Evolutionary conservation across 1,140 invertebrate species (phyloP).

Genomic region (Leptinotarsa undecemlineata): DNA sequence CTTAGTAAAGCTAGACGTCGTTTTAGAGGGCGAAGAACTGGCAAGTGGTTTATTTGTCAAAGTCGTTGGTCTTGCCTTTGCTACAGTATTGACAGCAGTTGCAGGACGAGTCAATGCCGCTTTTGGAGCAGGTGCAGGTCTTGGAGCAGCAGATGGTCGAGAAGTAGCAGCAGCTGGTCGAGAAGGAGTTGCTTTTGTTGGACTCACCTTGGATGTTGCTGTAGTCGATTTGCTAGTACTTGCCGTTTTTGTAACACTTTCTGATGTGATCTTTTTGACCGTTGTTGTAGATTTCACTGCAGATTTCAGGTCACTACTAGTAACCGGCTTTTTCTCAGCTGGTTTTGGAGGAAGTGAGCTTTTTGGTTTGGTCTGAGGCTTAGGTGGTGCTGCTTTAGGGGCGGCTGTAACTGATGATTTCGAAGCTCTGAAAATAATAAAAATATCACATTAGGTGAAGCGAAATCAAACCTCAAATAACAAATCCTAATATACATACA

Average conservation of each 20-base stretch:
- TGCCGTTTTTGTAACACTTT: slow-evolving; percentile 13
- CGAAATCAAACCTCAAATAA: no score
- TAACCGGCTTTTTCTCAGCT: slow-evolving; percentile 56
- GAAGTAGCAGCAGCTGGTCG: slow-evolving; percentile 24
- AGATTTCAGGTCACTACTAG: slow-evolving; percentile 61
- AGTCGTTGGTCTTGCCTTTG: slow-evolving; percentile 35
- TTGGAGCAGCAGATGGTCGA: slow-evolving; percentile 18
- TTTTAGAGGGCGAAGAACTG: slow-evolving; percentile 9
- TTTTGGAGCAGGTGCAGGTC: neutral
- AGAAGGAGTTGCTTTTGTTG: slow-evolving; percentile 17
- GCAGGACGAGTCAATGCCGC: neutral
- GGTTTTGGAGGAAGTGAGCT: slow-evolving; percentile 39
- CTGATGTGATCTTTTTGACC: slow-evolving; percentile 20
- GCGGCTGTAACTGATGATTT: slow-evolving; percentile 28
- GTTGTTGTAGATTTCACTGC: slow-evolving; percentile 36
- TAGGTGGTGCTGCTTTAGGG: neutral
- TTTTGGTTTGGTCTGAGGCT: slow-evolving; percentile 22
- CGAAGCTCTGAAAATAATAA: slow-evolving; percentile 22
- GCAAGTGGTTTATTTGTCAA: slow-evolving; percentile 28
- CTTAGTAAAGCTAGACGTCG: slow-evolving; percentile 20
- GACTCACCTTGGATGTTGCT: slow-evolving; percentile 8
- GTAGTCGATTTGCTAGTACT: slow-evolving; percentile 24
- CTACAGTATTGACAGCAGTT: slow-evolving; percentile 7
- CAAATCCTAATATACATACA: no score
- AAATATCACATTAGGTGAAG: no score